Conservation (phyloP, 2,888 invertebrate species). For the Thecocarcelia acutangulata region DNA sequence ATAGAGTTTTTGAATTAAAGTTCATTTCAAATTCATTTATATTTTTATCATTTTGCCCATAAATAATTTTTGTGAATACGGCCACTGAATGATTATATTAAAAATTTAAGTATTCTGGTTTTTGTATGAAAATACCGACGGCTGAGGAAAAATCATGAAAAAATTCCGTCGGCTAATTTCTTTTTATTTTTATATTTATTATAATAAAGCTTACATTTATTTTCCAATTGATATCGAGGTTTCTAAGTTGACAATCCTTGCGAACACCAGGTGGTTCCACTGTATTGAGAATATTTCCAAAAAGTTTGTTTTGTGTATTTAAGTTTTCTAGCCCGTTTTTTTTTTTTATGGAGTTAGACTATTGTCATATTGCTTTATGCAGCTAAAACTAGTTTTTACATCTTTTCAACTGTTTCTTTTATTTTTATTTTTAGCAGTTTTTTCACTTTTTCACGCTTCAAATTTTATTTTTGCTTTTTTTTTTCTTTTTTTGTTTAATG, state of each 20-base stretch:
- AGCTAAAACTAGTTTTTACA: constrained; percentile 7
- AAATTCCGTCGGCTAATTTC: constrained; percentile 19
- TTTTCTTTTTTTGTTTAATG: constrained; percentile 22
- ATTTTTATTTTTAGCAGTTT: background rate
- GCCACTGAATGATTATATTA: no score
- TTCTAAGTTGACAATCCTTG: background rate
- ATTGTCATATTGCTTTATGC: constrained; percentile 24
- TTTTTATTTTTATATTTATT: background rate
- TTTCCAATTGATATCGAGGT: background rate
- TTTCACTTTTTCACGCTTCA: constrained; percentile 37
- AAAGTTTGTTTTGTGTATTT: constrained; percentile 6
- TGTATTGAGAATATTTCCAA: background rate
- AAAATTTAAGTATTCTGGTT: no score
- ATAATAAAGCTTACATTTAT: constrained; percentile 22
- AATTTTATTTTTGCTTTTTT: constrained; percentile 6
- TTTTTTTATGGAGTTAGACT: background rate
- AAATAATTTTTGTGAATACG: no score
- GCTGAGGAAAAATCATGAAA: background rate
- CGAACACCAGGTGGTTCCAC: background rate
- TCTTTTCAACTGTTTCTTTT: constrained; percentile 14
- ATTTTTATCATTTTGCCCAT: no score
- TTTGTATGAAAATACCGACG: background rate
- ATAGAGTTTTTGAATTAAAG: no score
- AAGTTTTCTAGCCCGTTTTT: background rate
- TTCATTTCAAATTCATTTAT: no score